These are phyloP conservation scores for Chrysocyon brachyurus DNA, from an alignment of 2,797 vertebrate species.

Conservation along the genomic window DNA sequence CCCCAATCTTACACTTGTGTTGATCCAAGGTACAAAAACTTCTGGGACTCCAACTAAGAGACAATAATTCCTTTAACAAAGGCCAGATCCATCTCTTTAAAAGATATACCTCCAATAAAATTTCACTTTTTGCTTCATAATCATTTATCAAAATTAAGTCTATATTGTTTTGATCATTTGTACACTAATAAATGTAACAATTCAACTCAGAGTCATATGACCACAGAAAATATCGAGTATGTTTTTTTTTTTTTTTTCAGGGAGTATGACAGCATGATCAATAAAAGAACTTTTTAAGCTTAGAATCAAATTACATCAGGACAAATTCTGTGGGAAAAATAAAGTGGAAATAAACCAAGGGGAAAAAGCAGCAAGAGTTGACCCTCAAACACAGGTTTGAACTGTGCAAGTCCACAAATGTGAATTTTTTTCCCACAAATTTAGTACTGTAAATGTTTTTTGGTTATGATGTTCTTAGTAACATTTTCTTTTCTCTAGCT, in stretches of 20 bases:
- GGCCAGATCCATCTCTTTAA: slow-evolving; percentile 21
- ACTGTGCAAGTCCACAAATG: background rate
- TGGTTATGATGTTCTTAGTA: background rate
- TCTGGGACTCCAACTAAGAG: background rate
- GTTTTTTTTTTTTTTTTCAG: slow-evolving; percentile 12
- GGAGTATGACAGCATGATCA: background rate
- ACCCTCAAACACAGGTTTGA: background rate
- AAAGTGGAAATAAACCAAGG: slow-evolving; percentile 39
- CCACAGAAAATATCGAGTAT: background rate
- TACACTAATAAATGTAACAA: slow-evolving; percentile 14
- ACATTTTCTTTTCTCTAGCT: background rate
- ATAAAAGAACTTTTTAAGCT: slow-evolving; percentile 62
- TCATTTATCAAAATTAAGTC: background rate
- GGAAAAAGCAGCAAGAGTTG: slow-evolving; percentile 36
- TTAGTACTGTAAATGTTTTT: background rate
- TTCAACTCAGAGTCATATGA: background rate
- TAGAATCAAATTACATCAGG: slow-evolving; percentile 47
- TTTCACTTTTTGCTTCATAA: slow-evolving; percentile 49
- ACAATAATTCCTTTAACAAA: background rate
- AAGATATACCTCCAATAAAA: slow-evolving; percentile 42
- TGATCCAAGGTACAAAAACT: slow-evolving; percentile 10
- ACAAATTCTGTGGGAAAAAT: slow-evolving; percentile 22
- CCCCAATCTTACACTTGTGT: background rate
- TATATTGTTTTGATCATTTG: background rate
- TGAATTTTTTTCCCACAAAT: background rate